phyloP scores from a whole-genome alignment of 2,888 invertebrate genomes.

The Orthosia cruda region DNA sequence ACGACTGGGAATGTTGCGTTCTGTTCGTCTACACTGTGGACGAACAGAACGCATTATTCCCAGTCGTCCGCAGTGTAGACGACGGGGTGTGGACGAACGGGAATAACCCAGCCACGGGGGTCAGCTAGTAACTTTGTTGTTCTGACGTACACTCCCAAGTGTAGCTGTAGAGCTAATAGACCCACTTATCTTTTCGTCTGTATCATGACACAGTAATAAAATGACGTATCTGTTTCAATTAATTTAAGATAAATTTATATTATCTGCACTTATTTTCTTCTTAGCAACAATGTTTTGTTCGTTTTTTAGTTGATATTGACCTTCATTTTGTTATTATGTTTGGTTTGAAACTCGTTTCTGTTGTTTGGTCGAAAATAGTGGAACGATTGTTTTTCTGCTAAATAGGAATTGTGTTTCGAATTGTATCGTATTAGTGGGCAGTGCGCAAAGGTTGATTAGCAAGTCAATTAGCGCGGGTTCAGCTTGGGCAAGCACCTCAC shows the following conservation, averaged over 20 bases:
- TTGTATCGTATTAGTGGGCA: conserved; percentile 66
- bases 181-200: conserved; percentile 52
- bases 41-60: too few relatives aligned
- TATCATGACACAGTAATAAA: conserved; percentile 44
- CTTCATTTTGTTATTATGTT: conserved; percentile 34
- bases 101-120: too few relatives aligned
- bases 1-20: too few relatives aligned
- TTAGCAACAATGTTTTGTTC: conserved; percentile 1
- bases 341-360: conserved; percentile 28
- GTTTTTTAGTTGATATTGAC: conserved; percentile 17
- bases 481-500: conserved; percentile 75
- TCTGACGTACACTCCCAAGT: conserved; percentile 21
- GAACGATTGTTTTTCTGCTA: conserved; percentile 61
- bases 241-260: conserved; percentile 25
- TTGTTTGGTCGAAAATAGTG: conserved; percentile 40
- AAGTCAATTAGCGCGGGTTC: conserved; percentile 80
- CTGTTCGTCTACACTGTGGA: too few relatives aligned
- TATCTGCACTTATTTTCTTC: conserved; percentile 12
- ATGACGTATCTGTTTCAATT: conserved; percentile 42
- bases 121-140: too few relatives aligned
- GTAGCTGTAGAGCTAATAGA: conserved; percentile 37
- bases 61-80: too few relatives aligned
- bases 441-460: conserved; percentile 78
- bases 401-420: conserved; percentile 58
- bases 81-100: too few relatives aligned